A percentile compares a stretch with the other conserved stretches of the same genome.
Conservation (phyloP, 2,888 invertebrate genomes). For the Vanessa cardui region DNA sequence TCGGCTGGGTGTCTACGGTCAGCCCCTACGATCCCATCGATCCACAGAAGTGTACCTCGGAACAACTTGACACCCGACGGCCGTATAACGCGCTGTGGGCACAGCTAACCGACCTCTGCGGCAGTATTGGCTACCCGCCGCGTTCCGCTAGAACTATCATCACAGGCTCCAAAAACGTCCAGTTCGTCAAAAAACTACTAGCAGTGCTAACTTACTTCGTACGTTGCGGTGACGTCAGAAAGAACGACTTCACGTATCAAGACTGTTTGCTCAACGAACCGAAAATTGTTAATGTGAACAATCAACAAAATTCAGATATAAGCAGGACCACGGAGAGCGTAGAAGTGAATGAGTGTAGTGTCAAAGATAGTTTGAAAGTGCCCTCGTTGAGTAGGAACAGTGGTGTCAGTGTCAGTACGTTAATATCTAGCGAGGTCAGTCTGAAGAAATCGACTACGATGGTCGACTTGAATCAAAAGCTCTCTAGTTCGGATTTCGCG, state of each 20-base stretch:
- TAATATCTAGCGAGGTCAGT: conserved; percentile 59
- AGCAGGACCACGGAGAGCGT: conserved; percentile 47
- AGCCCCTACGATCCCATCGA: conserved; percentile 73
- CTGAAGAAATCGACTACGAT: conserved; percentile 67
- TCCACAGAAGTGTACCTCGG: conserved; percentile 44
- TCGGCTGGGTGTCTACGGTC: conserved; percentile 95
- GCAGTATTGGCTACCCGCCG: conserved; percentile 91
- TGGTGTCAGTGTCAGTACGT: conserved; percentile 64
- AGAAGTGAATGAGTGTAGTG: conserved; percentile 37
- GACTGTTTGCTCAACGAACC: conserved; percentile 64
- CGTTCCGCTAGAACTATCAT: conserved; percentile 91
- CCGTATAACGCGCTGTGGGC: conserved; percentile 96
- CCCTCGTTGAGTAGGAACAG: conserved; percentile 50
- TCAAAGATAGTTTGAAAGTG: conserved; percentile 50
- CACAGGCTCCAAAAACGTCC: conserved; percentile 85
- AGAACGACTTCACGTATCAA: conserved; percentile 70
- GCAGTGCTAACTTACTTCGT: conserved; percentile 93
- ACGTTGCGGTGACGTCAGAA: conserved; percentile 88
- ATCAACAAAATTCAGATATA: conserved; percentile 38
- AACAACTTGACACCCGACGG: conserved; percentile 39
- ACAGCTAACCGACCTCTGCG: conserved; percentile 92
- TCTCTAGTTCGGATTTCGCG: conserved; percentile 65
- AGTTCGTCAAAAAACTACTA: conserved; percentile 88
- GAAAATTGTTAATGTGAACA: conserved; percentile 54
- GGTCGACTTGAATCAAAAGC: conserved; percentile 64